Conservation (phyloP, 2,113 vertebrate species). For the Nipponia nippon region DNA sequence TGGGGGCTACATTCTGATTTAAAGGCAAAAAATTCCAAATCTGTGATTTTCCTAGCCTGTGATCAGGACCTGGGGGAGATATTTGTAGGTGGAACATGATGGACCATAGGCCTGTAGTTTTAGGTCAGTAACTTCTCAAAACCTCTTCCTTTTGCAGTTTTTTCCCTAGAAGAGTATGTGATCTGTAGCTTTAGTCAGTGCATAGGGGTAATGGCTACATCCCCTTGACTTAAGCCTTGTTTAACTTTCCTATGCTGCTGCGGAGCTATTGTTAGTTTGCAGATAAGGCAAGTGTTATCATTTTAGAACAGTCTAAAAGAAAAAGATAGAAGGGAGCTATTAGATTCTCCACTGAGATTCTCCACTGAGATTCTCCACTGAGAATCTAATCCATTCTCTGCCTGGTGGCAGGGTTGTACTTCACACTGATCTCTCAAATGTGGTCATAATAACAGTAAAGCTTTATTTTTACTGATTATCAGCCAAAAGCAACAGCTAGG, state of each 20-base stretch:
- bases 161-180: neutral
- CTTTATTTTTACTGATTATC: constrained; percentile 8
- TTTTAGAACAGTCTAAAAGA: neutral
- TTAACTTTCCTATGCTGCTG: constrained; percentile 13
- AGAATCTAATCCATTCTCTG: neutral
- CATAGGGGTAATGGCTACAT: neutral
- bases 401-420: neutral
- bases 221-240: neutral
- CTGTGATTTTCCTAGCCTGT: neutral
- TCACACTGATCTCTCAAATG: neutral
- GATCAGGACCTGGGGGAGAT: neutral
- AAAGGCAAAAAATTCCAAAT: neutral
- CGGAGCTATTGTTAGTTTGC: constrained; percentile 10
- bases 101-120: neutral
- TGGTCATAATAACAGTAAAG: neutral
- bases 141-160: neutral
- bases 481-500: neutral
- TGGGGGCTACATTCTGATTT: neutral
- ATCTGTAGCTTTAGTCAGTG: neutral
- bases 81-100: neutral
- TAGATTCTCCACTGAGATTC: neutral
- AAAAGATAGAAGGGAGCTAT: neutral
- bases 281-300: constrained; percentile 15
- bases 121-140: neutral
- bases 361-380: neutral